Base-by-base conservation (phyloP, 1,140 invertebrate species). In the Dendrolimus punctatus region DNA sequence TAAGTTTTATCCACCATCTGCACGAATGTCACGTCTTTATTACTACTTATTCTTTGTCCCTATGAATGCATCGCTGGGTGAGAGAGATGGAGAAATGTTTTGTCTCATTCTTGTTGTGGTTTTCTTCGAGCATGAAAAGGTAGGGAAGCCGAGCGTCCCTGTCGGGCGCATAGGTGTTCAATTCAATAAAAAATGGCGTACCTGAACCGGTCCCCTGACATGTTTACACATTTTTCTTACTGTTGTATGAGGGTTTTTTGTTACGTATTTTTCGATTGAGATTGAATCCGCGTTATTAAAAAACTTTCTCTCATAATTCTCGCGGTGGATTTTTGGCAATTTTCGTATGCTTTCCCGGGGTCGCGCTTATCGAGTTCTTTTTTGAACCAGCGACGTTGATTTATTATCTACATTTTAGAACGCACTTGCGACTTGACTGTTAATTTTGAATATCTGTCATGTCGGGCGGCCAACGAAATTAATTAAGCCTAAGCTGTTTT, bases 21-120 rank as follows among this genome's bases (percentile, higher is more conserved):
- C 72, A 85, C 67, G 74, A 80, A 71, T 81, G 77, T 83, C 80
- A 84, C 79, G 80, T 85, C 80, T 84, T 76, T 85, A 85, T 85
- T 80, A 74, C 77, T 80, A 76, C 77, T 80, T 84, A 84, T 78
- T 81, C 82, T 82, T 83, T 82, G 80, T 77, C 74, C 71, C 76
- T 68, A 66, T 76, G 74, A 73, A 80, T 80, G 79, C 73, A 80
- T 57, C 58, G 67, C 58, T 47, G 45, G 43, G 52, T 52, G 66
- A 68, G 53, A 57, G 53, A 61, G 74, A 79, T 43, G 55, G 64
- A 54, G 39, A 68, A 71, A 71, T 64, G 42, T 55, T 53, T 49
- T 80, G 73, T 57, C 66, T 48, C 66, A 81, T 49, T 46, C 53
- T 57, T 55, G 54, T 63, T 66, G 66, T 68, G 62, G 67, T 69